Conservation (phyloP, 2,797 vertebrate genomes). For the Liparis tanakae region DNA sequence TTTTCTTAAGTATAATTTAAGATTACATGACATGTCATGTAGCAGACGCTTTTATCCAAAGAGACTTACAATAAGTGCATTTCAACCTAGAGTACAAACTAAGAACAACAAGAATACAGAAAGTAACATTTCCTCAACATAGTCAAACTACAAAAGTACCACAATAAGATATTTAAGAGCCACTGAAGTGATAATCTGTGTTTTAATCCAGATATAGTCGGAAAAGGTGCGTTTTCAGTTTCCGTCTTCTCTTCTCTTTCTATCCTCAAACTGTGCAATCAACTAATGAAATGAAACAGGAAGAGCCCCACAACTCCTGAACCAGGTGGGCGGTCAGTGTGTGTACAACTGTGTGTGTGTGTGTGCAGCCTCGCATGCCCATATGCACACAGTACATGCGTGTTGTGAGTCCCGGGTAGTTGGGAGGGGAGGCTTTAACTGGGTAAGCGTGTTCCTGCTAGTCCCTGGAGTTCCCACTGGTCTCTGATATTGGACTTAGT, state of each 20-base stretch:
- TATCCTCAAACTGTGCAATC: neutral
- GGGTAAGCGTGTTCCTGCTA: slow-evolving; percentile 97
- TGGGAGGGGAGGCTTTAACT: slow-evolving; percentile 96
- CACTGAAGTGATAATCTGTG: no score
- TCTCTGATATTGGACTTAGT: slow-evolving; percentile 98
- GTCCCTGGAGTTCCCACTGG: slow-evolving; percentile 91
- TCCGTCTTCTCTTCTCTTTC: neutral
- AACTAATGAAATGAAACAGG: neutral
- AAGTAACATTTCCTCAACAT: no score
- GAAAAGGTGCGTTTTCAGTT: no score
- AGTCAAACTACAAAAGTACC: no score
- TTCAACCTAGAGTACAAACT: no score
- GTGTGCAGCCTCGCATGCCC: slow-evolving; percentile 33
- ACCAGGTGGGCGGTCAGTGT: slow-evolving; percentile 21
- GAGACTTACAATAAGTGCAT: no score
- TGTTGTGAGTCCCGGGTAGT: slow-evolving; percentile 76
- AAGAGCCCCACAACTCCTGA: neutral
- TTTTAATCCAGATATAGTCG: no score
- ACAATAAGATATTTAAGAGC: no score
- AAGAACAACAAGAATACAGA: no score
- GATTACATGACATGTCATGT: no score
- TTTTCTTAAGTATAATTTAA: neutral
- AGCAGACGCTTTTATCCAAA: no score
- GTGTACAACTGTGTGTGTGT: slow-evolving; percentile 24
- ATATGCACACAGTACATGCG: slow-evolving; percentile 45